Base-by-base conservation (phyloP, 2,113 vertebrate species). In the Melanotaenia duboulayi region DNA sequence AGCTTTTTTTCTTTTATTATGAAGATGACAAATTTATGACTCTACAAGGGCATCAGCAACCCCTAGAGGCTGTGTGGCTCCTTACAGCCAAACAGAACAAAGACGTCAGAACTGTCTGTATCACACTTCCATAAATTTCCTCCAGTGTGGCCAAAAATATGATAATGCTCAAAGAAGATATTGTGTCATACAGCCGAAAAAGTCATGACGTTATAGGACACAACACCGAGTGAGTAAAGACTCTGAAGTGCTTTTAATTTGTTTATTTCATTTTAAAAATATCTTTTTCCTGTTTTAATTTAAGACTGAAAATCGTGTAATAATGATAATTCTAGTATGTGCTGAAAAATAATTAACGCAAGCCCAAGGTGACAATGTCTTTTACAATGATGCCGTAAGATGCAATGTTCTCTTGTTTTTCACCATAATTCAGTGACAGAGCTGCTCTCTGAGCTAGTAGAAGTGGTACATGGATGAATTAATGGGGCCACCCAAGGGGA, bases 401-500 rank as follows among this genome's bases (percentile, higher is more conserved):
- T 48, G 56, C 8, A 40, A 32, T 54, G 40, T 81, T 78, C 44
- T 40, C 42, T 54, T 37, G 66, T 19, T 10, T 74, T 77, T 73
- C 52, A 80, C 81, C 67, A 78, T 80, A 51, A 81, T 59, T 52
- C 64, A 51, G 48, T 65, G 73, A 78, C 49, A 78, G 19, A 66
- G 44, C 51, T 55, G 25, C 20, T 83, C 69, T 56, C 54, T 61
- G 61, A 51, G 39, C 74, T 66, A 74, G 68, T 61, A 46, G 50
- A 84, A 79, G 67, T 77, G 76, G 46, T 69, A 84, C 85, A 84
- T 62, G 76, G 73, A 40, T 51, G 81, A 82, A 85, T 85, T 87
- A 85, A 87, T 82, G 71, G 81, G 81, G 78, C 82, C 80, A 88
- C 67, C 42, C 81, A 69, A 61, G 55, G 74, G 74, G 87, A 87